Base-by-base conservation (phyloP, 2,888 invertebrate genomes). In the Limulus polyphemus region DNA sequence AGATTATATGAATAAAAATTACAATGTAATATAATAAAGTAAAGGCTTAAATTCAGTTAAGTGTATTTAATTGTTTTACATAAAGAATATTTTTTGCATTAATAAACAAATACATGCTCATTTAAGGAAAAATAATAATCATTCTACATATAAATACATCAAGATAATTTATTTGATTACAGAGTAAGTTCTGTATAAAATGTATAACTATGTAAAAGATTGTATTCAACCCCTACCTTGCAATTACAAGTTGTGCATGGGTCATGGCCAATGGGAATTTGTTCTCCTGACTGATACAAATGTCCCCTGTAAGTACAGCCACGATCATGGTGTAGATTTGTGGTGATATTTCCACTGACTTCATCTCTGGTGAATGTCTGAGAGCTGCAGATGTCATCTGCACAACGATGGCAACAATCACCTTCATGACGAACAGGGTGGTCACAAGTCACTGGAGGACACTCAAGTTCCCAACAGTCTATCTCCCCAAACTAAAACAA, bases 381-480 rank as follows among this genome's bases (percentile, higher is more conserved):
- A 32, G 62, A 56, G 49, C 60, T 63, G 63, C 75, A 75, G 11
- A 74, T 74, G 79, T 87, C 84, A 76, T 84, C 83, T 73, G 84
- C 81, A 76, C 85, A 86, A 32, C 32, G 32, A 49, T 82, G 83
- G 76, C 84, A 87, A 77, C 85, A 89, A 79, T 84, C 86, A 9
- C 83, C 84, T 12, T 82, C 80, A 66, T 80, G 79, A 70, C 82
- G 81, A 54, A 84, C 78, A 4, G 84, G 83, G 70, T 83, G 81
- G 64, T 80, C 78, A 74, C 86, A 86, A 60, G 81, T 78, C 60
- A 84, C 77, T 57, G 83, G 83, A 71, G 88, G 89, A 77, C 91
- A 91, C 75, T 86, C 85, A 76, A 89, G 81, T 73, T 87, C 86
- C 88, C 88, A 90, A 76, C 91, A 91, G 80, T 90, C 90, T 71